Base-by-base conservation (phyloP, 2,113 vertebrate species). In the Bubo bubo region DNA sequence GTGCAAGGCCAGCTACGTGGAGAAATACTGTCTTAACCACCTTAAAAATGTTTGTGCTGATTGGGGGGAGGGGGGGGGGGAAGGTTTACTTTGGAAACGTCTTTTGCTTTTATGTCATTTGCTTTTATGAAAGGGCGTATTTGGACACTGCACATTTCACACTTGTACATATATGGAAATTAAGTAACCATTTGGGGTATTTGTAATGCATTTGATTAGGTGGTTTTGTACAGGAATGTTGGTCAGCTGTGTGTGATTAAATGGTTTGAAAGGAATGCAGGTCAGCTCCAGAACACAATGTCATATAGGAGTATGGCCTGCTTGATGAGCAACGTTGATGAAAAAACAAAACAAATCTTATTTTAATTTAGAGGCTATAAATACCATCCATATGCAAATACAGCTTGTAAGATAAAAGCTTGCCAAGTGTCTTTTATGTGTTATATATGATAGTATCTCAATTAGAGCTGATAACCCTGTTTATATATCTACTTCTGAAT, bases 241-340 rank as follows among this genome's bases (percentile, higher is more conserved):
- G 92, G 83, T 98, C 96, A 98, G 97, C 97, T 97, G 95, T 94
- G 88, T 97, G 87, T 93, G 96, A 97, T 97, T 98, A 97, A 97
- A 91, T 83, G 80, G 93, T 98, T 95, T 97, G 96, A 94, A 96
- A 96, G 81, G 94, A 98, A 98, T 92, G 88, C 93, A 96, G 88
- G 96, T 98, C 94, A 96, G 52, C 82, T 95, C 59, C 87, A 96
- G 92, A 95, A 87, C 75, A 87, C 43, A 74, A 59, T 86, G 84
- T 96, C 47, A 15, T 60, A 26, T 35, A 96, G 63, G n/a, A 94
- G 22, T 50, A 59, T 49, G 62, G 74, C 56, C 70, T 90, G 39
- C 41, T 64, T 79, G 47, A 81, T 17, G 12, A 95, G 75, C 32
- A 49, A 43, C 1, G 0, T 35, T 76, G 66, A 77, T 79, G 79